Conservation (phyloP, 1,140 invertebrate species). For the Dufourea novaeangliae region DNA sequence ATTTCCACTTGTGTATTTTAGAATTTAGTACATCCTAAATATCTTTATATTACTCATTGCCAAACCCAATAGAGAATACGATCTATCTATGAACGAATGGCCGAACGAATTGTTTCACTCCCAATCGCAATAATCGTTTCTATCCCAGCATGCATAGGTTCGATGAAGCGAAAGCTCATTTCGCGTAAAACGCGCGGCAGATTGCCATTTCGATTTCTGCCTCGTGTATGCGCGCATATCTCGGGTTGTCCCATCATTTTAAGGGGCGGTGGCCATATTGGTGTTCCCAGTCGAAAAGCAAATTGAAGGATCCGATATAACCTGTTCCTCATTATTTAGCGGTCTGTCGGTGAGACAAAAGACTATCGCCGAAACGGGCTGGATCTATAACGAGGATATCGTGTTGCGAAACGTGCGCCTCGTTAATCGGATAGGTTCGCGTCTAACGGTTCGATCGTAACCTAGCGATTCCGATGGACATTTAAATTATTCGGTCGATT, state of each 20-base stretch:
- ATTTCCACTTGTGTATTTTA: too few species aligned
- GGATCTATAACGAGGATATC: too few species aligned
- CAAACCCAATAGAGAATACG: neutral
- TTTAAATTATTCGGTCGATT: slow-evolving; percentile 32
- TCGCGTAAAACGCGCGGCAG: neutral
- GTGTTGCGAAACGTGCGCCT: neutral
- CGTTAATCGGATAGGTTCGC: slow-evolving; percentile 23
- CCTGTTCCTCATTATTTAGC: neutral
- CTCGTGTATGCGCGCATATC: neutral
- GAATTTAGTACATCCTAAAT: too few species aligned
- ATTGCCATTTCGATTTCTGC: too few species aligned
- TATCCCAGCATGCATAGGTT: too few species aligned
- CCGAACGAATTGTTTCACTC: neutral
- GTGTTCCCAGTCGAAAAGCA: neutral
- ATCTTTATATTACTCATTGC: neutral
- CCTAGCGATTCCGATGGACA: slow-evolving; percentile 23
- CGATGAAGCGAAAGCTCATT: too few species aligned
- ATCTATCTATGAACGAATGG: neutral
- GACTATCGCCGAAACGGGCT: neutral
- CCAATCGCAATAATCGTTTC: too few species aligned
- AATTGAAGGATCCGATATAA: neutral
- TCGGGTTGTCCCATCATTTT: neutral
- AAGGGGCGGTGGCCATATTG: neutral
- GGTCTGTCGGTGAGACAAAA: slow-evolving; percentile 8
- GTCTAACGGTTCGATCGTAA: neutral